Evolutionary conservation across 2,797 vertebrate species (phyloP).

Genomic region (Pygocentrus nattereri): DNA sequence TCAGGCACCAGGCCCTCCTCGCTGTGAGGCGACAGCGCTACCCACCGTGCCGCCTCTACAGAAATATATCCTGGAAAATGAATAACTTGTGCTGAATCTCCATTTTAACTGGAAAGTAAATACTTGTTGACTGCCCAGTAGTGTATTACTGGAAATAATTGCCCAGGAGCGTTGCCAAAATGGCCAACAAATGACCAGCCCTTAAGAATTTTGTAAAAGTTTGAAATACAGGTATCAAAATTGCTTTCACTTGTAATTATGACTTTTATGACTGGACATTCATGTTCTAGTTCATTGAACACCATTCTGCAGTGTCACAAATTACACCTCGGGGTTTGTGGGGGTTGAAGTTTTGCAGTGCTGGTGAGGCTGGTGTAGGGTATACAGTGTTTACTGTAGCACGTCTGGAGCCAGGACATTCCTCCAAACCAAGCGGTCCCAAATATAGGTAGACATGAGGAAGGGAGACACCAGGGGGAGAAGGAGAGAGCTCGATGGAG

Average conservation of each 20-base stretch:
- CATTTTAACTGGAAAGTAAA: no score
- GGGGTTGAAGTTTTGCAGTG: constrained; percentile 21
- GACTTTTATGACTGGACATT: neutral
- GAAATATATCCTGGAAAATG: no score
- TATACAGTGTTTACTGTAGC: constrained; percentile 56
- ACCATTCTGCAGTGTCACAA: constrained; percentile 23
- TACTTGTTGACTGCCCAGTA: no score
- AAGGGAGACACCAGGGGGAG: constrained; percentile 48
- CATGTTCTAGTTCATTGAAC: neutral
- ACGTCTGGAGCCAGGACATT: constrained; percentile 54
- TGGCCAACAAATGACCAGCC: no score
- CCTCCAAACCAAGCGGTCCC: constrained; percentile 51
- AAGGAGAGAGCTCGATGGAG: neutral
- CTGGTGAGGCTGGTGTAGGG: neutral
- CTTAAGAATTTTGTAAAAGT: no score
- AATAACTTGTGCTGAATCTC: no score
- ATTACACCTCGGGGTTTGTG: constrained; percentile 37
- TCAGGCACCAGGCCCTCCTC: no score
- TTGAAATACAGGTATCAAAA: neutral
- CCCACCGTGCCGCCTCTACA: no score
- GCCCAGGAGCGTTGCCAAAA: no score
- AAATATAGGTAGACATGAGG: constrained; percentile 61
- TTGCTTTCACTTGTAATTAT: neutral
- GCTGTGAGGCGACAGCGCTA: no score
- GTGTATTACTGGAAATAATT: no score